Conservation (phyloP, 2,888 invertebrate genomes). For the Pristionchus maxplancki region DNA sequence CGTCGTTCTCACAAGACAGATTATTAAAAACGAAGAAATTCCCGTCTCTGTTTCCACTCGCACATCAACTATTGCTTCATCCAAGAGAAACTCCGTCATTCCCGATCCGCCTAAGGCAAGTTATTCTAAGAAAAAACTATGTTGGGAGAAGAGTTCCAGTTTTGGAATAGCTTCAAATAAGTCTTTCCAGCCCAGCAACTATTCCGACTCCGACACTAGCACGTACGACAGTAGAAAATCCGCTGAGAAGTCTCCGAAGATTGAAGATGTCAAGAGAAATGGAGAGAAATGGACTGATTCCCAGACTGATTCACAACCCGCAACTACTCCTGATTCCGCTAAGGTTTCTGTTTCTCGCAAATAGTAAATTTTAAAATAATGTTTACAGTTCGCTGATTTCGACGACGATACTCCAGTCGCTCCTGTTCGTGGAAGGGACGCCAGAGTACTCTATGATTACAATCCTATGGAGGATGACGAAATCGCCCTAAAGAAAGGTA, state of each 20-base stretch:
- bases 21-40: conserved; percentile 98
- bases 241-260: conserved; percentile 30
- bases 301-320: conserved; percentile 54
- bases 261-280: conserved; percentile 22
- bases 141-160: too few relatives aligned
- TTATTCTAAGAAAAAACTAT: too few relatives aligned
- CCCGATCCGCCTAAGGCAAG: conserved; percentile 86
- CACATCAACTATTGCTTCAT: neutral
- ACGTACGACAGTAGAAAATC: conserved; percentile 66
- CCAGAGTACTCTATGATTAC: conserved; percentile 73
- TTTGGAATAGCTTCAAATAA: neutral
- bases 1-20: conserved; percentile 68
- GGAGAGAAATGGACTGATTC: conserved; percentile 7
- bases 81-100: neutral
- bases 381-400: conserved; percentile 63
- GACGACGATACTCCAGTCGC: conserved; percentile 54
- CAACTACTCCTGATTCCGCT: conserved; percentile 66
- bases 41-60: conserved; percentile 94
- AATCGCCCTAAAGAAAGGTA: conserved; percentile 68
- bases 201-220: conserved; percentile 68
- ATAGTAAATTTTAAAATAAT: neutral
- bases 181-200: conserved; percentile 62
- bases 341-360: conserved; percentile 35
- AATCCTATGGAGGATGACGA: conserved; percentile 73
- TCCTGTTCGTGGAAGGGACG: conserved; percentile 42